Evolutionary conservation across 2,113 vertebrate species (phyloP).

Genomic region (Gallinago jamesoni): DNA sequence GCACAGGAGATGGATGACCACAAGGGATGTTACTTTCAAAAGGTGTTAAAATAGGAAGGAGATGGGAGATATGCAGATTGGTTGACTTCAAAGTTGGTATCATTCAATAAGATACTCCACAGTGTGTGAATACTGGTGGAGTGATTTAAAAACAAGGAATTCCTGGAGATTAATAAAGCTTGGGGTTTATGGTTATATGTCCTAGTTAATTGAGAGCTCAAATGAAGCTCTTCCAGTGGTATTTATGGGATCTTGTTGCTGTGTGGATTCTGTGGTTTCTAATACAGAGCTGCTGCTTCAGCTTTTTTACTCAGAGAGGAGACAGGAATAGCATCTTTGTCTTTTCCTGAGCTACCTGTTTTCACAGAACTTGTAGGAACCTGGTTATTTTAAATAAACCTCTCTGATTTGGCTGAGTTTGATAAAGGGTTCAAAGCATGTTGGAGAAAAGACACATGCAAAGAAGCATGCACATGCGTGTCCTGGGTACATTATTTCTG

Average conservation of each 20-base stretch:
- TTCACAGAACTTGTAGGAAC: neutral
- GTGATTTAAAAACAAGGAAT: neutral
- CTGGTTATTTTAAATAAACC: neutral
- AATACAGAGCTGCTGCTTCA: neutral
- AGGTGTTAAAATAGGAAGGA: neutral
- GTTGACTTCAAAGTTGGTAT: neutral
- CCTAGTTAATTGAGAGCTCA: neutral
- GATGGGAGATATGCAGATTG: neutral
- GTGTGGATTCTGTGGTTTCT: neutral
- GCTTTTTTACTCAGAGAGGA: neutral
- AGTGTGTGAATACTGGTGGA: neutral
- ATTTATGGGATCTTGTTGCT: neutral
- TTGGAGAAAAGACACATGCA: neutral
- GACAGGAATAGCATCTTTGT: neutral
- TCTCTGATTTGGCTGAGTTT: neutral
- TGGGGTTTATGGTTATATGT: neutral
- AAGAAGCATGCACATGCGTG: rapidly evolving
- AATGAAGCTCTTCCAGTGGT: neutral
- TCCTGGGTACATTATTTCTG: neutral
- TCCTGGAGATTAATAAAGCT: neutral
- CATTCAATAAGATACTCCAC: neutral
- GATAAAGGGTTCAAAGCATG: neutral
- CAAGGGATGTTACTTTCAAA: neutral
- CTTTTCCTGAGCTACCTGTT: neutral
- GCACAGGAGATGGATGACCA: neutral